Conservation (phyloP, 2,888 invertebrate genomes). For the Malthinus flaveolus region DNA sequence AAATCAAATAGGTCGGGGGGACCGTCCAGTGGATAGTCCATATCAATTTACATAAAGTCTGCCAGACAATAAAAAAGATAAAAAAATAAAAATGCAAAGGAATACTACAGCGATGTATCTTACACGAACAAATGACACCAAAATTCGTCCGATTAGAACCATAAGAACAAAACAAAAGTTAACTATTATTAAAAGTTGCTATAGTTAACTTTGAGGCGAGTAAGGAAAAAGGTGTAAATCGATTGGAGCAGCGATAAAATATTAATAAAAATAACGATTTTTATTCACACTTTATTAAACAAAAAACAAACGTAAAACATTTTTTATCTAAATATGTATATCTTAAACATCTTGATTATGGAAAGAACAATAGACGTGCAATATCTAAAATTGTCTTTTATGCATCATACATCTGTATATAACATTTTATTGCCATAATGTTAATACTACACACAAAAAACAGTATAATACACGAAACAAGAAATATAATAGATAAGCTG, state of each 20-base stretch:
- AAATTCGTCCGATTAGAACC: too few species aligned
- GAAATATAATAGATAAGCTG: slow-evolving; percentile 47
- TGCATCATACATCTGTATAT: slow-evolving; percentile 30
- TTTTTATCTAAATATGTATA: slow-evolving; percentile 48
- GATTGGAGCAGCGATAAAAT: neutral
- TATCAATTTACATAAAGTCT: too few species aligned
- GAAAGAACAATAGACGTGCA: slow-evolving; percentile 55
- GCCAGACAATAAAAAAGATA: too few species aligned
- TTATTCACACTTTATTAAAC: slow-evolving; percentile 55
- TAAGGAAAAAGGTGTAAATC: too few species aligned
- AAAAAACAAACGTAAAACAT: slow-evolving; percentile 54
- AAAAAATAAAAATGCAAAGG: too few species aligned
- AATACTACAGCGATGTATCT: too few species aligned
- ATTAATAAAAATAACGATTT: slow-evolving; percentile 5
- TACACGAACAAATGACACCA: too few species aligned
- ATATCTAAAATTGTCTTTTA: slow-evolving; percentile 52
- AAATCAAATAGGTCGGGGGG: too few species aligned
- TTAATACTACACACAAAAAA: slow-evolving; percentile 31
- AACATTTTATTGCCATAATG: slow-evolving; percentile 32
- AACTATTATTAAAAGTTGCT: too few species aligned
- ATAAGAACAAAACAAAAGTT: too few species aligned
- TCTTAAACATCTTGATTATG: slow-evolving; percentile 54
- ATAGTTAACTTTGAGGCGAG: too few species aligned
- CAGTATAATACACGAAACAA: slow-evolving; percentile 43
- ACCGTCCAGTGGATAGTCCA: too few species aligned